Evolutionary conservation across 92 coral and sea anemone species (phyloP).

Genomic region (Porites rus): DNA sequence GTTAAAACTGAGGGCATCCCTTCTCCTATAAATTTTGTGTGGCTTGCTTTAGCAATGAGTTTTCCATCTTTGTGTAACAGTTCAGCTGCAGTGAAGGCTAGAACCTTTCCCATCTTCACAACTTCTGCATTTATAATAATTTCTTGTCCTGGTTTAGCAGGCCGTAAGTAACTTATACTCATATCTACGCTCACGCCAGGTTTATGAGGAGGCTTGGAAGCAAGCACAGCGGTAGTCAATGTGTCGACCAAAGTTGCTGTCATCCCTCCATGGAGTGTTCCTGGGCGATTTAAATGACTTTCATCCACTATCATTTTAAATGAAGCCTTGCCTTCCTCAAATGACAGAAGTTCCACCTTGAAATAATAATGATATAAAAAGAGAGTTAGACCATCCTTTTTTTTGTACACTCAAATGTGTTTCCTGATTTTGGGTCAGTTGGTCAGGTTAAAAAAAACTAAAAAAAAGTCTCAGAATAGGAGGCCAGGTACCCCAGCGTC

Average conservation of each 20-base stretch:
- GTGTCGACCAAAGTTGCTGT: constrained; percentile 87
- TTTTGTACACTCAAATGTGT: too few species aligned
- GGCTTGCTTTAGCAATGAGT: constrained; percentile 82
- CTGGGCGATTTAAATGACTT: constrained; percentile 76
- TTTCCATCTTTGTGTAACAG: constrained; percentile 78
- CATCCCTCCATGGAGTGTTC: constrained; percentile 91
- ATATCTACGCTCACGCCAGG: constrained; percentile 90
- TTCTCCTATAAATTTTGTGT: constrained; percentile 79
- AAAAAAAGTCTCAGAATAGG: too few species aligned
- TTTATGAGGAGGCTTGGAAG: constrained; percentile 53
- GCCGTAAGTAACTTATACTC: constrained; percentile 78
- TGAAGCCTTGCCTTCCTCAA: constrained; percentile 79
- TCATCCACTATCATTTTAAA: constrained; percentile 79
- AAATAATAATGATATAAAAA: neutral
- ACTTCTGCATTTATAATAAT: constrained; percentile 83
- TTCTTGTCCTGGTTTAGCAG: constrained; percentile 87
- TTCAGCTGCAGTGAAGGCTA: constrained; percentile 91
- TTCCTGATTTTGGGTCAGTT: too few species aligned
- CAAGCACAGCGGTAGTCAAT: constrained; percentile 69
- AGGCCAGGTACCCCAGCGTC: too few species aligned
- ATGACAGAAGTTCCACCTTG: constrained; percentile 78
- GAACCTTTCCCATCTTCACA: constrained; percentile 71
- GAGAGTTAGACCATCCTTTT: neutral
- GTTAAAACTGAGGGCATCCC: neutral
- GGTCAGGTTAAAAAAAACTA: too few species aligned